These are phyloP conservation scores for Molossus alvarezi DNA, from an alignment of 2,797 vertebrate genomes.

Conservation along the genomic window DNA sequence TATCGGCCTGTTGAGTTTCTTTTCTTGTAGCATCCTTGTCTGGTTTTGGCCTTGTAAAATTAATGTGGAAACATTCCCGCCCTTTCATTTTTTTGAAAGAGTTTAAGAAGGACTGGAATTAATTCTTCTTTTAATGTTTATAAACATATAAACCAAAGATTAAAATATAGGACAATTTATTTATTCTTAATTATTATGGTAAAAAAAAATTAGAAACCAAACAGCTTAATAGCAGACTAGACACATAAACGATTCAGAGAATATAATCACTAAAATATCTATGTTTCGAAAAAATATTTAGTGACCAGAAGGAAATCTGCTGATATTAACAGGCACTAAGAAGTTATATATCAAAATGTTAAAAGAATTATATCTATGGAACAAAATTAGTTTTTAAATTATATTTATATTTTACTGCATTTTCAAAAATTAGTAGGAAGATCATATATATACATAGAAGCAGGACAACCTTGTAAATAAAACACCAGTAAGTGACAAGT, in stretches of 20 bases:
- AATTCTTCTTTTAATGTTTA: constrained; percentile 24
- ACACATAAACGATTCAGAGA: constrained; percentile 34
- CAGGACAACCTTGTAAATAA: constrained; percentile 24
- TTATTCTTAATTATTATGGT: background rate
- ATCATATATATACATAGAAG: background rate
- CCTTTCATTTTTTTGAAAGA: background rate
- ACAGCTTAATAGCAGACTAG: constrained; percentile 25
- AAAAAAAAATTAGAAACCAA: constrained; percentile 38
- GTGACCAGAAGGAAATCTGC: constrained; percentile 42
- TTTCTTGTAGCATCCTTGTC: background rate
- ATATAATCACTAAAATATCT: constrained; percentile 7
- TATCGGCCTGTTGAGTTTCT: background rate
- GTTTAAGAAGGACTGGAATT: background rate
- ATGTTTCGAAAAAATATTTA: background rate
- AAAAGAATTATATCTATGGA: constrained; percentile 11
- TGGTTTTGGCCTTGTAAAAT: background rate
- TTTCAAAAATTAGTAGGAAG: constrained; percentile 37
- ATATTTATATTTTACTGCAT: background rate
- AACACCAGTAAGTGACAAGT: constrained; percentile 17
- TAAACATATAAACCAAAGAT: constrained; percentile 23
- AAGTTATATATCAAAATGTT: constrained; percentile 12
- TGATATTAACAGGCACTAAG: background rate
- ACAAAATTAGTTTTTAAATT: constrained; percentile 28
- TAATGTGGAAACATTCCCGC: background rate
- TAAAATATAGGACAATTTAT: background rate